Percentiles rank a stretch among this genome's conserved stretches.
phyloP scores from a whole-genome alignment of 1,140 invertebrate species.

The Psix sp. region DNA sequence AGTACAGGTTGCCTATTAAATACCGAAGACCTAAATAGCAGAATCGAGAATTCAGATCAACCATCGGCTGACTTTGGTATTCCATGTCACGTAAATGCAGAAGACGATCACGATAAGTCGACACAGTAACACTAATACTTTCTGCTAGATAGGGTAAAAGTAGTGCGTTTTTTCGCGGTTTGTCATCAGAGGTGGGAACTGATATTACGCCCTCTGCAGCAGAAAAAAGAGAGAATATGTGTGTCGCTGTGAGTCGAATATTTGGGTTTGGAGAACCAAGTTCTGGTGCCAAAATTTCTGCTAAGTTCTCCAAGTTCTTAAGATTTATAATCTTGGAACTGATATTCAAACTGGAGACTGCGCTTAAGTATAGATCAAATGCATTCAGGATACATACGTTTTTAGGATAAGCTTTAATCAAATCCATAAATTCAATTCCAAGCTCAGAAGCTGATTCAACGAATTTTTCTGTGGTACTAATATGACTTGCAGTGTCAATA shows the following conservation, averaged over 20 bases:
- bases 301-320: slow-evolving; percentile 49
- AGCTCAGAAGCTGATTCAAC: slow-evolving; percentile 65
- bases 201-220: slow-evolving; percentile 70
- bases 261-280: slow-evolving; percentile 74
- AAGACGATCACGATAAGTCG: slow-evolving; percentile 87
- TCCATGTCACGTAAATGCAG: slow-evolving; percentile 84
- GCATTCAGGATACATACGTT: slow-evolving; percentile 64
- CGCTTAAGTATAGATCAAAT: slow-evolving; percentile 64
- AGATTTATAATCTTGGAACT: slow-evolving; percentile 57
- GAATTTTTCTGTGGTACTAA: slow-evolving; percentile 75
- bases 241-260: slow-evolving; percentile 82
- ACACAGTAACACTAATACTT: slow-evolving; percentile 81
- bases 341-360: slow-evolving; percentile 50
- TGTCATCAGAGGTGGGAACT: slow-evolving; percentile 22
- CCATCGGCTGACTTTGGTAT: slow-evolving; percentile 79
- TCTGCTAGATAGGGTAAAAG: slow-evolving; percentile 79
- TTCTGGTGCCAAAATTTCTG: slow-evolving; percentile 48
- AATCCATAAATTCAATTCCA: slow-evolving; percentile 62
- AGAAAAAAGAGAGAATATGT: slow-evolving; percentile 84
- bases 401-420: slow-evolving; percentile 56
- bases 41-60: slow-evolving; percentile 78
- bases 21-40: slow-evolving; percentile 83
- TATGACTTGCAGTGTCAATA: slow-evolving; percentile 79
- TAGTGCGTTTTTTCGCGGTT: slow-evolving; percentile 71
- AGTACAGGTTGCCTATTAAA: slow-evolving; percentile 87